Conservation (phyloP, 2,888 invertebrate genomes). For the Epicampocera succincta region DNA sequence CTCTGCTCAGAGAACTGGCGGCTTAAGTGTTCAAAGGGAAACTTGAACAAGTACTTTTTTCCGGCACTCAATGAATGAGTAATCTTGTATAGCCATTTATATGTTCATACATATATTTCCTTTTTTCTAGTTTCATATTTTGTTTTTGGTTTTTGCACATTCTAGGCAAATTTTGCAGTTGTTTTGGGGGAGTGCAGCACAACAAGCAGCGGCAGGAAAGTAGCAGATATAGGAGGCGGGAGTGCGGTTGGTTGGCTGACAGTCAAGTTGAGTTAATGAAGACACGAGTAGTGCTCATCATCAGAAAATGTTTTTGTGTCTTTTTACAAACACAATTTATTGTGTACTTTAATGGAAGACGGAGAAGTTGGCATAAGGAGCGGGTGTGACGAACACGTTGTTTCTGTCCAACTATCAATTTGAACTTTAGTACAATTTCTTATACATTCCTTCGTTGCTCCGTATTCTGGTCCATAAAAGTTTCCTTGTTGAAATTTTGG, state of each 20-base stretch:
- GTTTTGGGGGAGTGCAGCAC: too few species aligned
- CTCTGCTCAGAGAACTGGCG: constrained; percentile 32
- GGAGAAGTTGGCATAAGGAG: too few species aligned
- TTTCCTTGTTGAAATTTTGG: too few species aligned
- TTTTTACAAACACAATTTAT: constrained; percentile 45
- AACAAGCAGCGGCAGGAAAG: too few species aligned
- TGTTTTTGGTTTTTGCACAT: not conserved
- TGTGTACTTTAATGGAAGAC: too few species aligned
- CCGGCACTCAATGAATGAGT: constrained; percentile 65
- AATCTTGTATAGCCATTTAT: constrained; percentile 31
- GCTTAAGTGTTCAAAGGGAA: constrained; percentile 50
- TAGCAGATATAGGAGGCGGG: not conserved
- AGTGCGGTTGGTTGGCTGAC: not conserved
- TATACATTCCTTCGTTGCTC: too few species aligned
- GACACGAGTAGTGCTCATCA: constrained; percentile 23
- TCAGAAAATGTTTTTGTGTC: constrained; percentile 42
- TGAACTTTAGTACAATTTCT: too few species aligned
- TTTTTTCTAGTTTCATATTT: constrained; percentile 17
- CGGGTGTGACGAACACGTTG: too few species aligned
- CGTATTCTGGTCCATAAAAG: too few species aligned
- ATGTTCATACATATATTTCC: not conserved
- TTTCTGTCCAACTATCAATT: too few species aligned
- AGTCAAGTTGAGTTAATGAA: constrained; percentile 6
- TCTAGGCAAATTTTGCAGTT: constrained; percentile 2
- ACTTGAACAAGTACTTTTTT: constrained; percentile 63